A percentile compares a stretch with the other conserved stretches of the same genome.
phyloP scores from a whole-genome alignment of 2,113 vertebrate species.

The Anarhynchus alexandrinus region DNA sequence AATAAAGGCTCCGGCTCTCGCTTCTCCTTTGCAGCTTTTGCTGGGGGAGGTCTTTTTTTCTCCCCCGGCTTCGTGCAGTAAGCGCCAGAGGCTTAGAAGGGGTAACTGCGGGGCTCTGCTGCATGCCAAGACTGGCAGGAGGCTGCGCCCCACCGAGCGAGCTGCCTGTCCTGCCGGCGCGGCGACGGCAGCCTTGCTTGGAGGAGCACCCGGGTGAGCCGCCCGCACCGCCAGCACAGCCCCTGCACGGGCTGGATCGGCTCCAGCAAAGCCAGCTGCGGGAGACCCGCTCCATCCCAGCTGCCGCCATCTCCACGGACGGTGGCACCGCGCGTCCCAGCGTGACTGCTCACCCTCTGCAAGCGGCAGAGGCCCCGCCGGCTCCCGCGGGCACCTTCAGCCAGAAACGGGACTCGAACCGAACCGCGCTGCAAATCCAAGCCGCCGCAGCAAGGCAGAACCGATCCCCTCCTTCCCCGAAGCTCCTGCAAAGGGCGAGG shows the following conservation, averaged over 20 bases:
- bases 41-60: background rate
- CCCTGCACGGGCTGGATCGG: fast-evolving
- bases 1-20: background rate
- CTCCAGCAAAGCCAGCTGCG: background rate
- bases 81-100: constrained; percentile 41
- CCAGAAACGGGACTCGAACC: background rate
- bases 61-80: background rate
- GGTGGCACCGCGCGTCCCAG: fast-evolving
- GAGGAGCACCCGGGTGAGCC: background rate
- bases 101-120: background rate
- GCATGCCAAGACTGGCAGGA: background rate
- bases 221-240: background rate
- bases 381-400: background rate
- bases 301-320: background rate
- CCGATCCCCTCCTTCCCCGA: fast-evolving
- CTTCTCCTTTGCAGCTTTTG: background rate
- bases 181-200: fast-evolving
- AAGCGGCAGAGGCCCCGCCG: background rate
- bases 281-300: background rate
- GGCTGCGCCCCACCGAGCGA: background rate
- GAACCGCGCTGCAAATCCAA: background rate
- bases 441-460: background rate
- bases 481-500: background rate
- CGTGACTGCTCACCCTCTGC: fast-evolving
- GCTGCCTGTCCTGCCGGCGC: background rate